Percentiles rank a stretch among this genome's conserved stretches.
Conservation (phyloP, 2,113 vertebrate species). For the Archocentrus centrarchus region DNA sequence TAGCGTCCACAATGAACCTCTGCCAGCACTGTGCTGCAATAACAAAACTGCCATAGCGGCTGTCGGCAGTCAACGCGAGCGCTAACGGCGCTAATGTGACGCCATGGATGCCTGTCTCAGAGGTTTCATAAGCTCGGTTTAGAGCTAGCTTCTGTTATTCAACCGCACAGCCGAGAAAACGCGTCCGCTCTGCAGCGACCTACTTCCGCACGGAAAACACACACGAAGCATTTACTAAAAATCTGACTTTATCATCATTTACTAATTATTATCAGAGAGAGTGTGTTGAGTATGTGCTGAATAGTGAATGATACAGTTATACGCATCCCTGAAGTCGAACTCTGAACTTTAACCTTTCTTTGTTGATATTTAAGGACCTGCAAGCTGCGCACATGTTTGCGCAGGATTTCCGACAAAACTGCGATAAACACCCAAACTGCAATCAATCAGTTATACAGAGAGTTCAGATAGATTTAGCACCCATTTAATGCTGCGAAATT, state of each 20-base stretch:
- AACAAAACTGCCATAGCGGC: conserved; percentile 73
- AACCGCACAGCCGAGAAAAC: conserved; percentile 8
- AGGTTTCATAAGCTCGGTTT: not conserved
- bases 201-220: not conserved
- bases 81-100: not conserved
- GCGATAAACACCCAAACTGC: not conserved
- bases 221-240: not conserved
- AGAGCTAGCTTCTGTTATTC: conserved; percentile 45
- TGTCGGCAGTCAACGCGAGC: not conserved
- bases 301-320: not conserved
- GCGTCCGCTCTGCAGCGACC: not conserved
- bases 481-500: not conserved
- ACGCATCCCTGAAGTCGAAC: conserved; percentile 2
- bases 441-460: not conserved
- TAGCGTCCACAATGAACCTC: conserved; percentile 37
- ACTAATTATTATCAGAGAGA: rapidly evolving
- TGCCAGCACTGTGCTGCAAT: conserved; percentile 45
- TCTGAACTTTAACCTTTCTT: conserved; percentile 36
- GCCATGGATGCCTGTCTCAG: conserved; percentile 3
- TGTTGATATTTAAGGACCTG: not conserved
- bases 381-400: conserved; percentile 34
- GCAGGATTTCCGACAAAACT: not conserved
- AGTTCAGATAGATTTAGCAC: not conserved
- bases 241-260: not conserved
- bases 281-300: not conserved